These are phyloP conservation scores for Desoria tigrina DNA, from an alignment of 2,888 invertebrate species.

Conservation along the genomic window DNA sequence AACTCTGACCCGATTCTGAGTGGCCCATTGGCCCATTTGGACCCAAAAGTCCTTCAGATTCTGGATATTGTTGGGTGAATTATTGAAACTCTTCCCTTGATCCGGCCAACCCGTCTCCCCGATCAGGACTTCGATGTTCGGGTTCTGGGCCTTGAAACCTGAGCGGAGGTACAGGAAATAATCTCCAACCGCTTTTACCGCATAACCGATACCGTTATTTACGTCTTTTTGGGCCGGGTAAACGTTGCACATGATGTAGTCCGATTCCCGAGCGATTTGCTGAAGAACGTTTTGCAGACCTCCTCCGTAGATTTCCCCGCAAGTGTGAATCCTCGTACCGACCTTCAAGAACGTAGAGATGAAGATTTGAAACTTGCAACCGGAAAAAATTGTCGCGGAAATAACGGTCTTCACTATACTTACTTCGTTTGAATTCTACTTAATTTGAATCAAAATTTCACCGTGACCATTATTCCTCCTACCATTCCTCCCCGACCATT, in stretches of 20 bases:
- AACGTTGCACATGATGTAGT: constrained; percentile 32
- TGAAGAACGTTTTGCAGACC: constrained; percentile 6
- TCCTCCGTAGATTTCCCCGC: constrained; percentile 46
- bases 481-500: no score
- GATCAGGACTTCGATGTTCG: constrained; percentile 21
- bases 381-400: no score
- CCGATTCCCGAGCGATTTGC: constrained; percentile 20
- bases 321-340: constrained; percentile 47
- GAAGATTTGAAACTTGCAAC: no score
- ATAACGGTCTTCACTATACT: no score
- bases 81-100: constrained; percentile 28
- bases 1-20: constrained; percentile 22
- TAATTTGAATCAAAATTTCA: no score
- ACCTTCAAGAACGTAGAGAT: no score
- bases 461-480: no score
- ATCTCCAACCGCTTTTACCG: constrained; percentile 8
- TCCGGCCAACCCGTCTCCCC: constrained; percentile 39
- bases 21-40: constrained; percentile 27
- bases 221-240: constrained; percentile 11
- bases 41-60: constrained; percentile 31
- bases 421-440: no score
- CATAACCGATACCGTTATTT: background rate
- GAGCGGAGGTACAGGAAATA: background rate
- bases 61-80: constrained; percentile 13
- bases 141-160: constrained; percentile 16